Evolutionary conservation across 2,113 vertebrate genomes (phyloP).

Genomic region (Lates calcarifer): DNA sequence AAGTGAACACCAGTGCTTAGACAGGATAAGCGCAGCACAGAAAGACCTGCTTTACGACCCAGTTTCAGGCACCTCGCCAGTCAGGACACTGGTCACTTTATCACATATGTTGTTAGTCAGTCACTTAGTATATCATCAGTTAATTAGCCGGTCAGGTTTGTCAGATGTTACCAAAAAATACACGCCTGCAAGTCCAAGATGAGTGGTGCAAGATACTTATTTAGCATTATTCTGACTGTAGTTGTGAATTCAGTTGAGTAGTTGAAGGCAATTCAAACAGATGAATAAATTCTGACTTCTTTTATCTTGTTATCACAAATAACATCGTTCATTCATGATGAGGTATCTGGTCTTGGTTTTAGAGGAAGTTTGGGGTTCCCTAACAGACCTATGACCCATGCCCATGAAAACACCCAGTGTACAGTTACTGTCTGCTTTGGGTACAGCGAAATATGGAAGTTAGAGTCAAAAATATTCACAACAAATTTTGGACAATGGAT

Average conservation of each 20-base stretch:
- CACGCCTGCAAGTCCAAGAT: no score
- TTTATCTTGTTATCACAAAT: neutral
- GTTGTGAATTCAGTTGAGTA: neutral
- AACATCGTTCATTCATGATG: slow-evolving; percentile 2
- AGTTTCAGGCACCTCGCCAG: slow-evolving; percentile 40
- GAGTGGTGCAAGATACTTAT: neutral
- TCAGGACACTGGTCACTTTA: slow-evolving; percentile 36
- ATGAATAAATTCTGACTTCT: neutral
- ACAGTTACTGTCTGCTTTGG: neutral
- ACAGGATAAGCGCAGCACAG: slow-evolving; percentile 64
- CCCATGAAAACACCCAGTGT: neutral
- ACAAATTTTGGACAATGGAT: no score
- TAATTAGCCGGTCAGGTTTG: slow-evolving; percentile 13
- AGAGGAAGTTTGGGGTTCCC: neutral
- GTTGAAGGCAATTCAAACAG: neutral
- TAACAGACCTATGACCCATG: neutral
- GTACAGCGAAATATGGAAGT: neutral
- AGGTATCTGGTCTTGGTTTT: neutral
- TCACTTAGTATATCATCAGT: neutral
- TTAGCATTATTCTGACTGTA: neutral
- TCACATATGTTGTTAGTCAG: slow-evolving; percentile 28
- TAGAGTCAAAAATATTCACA: neutral
- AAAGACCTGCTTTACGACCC: slow-evolving; percentile 50
- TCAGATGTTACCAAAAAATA: neutral
- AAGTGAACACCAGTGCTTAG: slow-evolving; percentile 65